Base-by-base conservation (phyloP, 1,140 invertebrate species). In the Drosophila tsacasi region DNA sequence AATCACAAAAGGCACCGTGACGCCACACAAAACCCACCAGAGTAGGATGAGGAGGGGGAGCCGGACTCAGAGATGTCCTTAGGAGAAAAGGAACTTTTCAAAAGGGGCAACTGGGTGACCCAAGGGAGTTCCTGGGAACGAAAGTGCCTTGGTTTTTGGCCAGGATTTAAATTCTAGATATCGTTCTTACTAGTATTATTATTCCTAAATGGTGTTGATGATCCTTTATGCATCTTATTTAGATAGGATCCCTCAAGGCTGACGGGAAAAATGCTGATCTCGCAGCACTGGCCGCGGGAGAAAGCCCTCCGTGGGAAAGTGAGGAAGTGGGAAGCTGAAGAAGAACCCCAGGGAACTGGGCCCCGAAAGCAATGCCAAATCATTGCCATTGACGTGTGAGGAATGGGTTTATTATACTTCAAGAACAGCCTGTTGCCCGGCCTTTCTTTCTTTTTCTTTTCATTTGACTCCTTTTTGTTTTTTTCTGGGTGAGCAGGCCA, bases 1-100 rank as follows among this genome's bases (percentile, higher is more conserved):
- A 85, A 71, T 81, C 82, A 81, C 77, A 84, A 84, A 71, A 78
- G 74, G 58, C 35, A 49, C 19, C 59, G 55, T 80, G 77, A 80
- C 69, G 71, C 50, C 76, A 64, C 59, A 60, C 68, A 79, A 72
- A 71, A 32, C 59, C 60, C 12, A 69, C 46, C 21, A 49, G 27
- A 49, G 27, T 21, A 44, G 65, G 19, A 55, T 10, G 8, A 17
- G 25, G 13, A 42, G 27, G 19, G 25, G 30, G 15, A 46, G n/a
- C 60, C 35, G 32, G 1, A 8, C 25, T 30, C 57, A 55, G 65
- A 39, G 67, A 10, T 68, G 67, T 17, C 32, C 35, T 17, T 15
- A 13, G 25, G 17, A 19, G 17, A 5, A 58, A 42, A 19, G 32
- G 23, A 39, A 30, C 25, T 55, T 55, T 37, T 37, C 13, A 17